Conservation (phyloP, 2,113 vertebrate genomes). For the Lates calcarifer region DNA sequence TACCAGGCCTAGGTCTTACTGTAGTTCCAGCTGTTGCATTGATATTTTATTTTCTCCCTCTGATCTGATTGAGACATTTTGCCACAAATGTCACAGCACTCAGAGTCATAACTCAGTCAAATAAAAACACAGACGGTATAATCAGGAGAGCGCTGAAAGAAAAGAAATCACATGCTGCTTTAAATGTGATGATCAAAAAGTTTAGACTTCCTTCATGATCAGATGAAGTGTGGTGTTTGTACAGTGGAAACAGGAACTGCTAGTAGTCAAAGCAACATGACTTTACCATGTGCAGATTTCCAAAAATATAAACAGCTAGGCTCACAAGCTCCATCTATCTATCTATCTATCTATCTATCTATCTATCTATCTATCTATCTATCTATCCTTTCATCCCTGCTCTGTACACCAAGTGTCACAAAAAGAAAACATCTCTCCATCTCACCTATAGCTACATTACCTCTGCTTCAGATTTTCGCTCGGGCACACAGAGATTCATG, state of each 20-base stretch:
- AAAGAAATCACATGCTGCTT: neutral
- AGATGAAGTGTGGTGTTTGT: neutral
- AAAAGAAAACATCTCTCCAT: neutral
- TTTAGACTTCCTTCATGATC: neutral
- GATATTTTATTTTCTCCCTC: neutral
- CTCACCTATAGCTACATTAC: slow-evolving; percentile 10
- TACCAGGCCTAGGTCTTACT: slow-evolving; percentile 3
- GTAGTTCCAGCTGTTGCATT: neutral
- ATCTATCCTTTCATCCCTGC: neutral
- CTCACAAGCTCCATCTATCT: neutral
- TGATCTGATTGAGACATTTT: neutral
- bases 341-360: too few species aligned
- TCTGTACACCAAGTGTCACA: neutral
- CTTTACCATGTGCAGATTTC: neutral
- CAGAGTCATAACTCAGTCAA: neutral
- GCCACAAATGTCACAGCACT: neutral
- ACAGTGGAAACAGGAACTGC: neutral
- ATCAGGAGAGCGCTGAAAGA: neutral
- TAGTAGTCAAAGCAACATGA: neutral
- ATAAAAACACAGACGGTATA: neutral
- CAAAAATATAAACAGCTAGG: neutral
- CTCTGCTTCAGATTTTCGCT: slow-evolving; percentile 36
- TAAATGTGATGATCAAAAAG: neutral
- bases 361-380: neutral
- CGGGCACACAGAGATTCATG: slow-evolving; percentile 42